Base-by-base conservation (phyloP, 92 coral and sea anemone genomes). In the Plumapathes pennacea region DNA sequence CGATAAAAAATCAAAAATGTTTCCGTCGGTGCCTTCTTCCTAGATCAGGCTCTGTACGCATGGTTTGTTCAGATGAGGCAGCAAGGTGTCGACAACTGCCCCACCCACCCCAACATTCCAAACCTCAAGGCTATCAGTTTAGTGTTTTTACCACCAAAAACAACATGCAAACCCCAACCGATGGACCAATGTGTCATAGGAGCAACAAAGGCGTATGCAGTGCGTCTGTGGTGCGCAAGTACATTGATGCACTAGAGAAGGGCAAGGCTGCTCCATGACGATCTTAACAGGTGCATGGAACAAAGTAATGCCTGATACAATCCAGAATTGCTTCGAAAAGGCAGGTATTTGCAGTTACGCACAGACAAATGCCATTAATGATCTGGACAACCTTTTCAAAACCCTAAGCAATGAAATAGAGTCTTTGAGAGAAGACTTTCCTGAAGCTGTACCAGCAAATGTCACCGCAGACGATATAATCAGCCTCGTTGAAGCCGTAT, bases 191-290 rank as follows among this genome's bases (percentile, higher is more conserved):
- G 71, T 45, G 72, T 53, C 72, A 62, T 44, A 41, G 62, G 37
- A 64, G 80, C 72, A 72, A 72, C 80, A 19, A 61, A 72, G 71
- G 71, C 71, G 62, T 62, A 61, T 72, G 66, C 81, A 61, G 65
- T 72, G 81, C 66, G 50, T 75, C 72, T 47, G 73, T 62, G 66
- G 81, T 80, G 57, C 5, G 77, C 32, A 57, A 32, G 81, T 80
- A 66, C 63, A 80, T 65, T 58, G 75, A 80, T 60, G 81, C 81
- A 50, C 41, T 72, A 46, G 66, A 80, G 62, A 80, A 72, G 87
- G 87, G 77, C 21, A 81, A 32, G 77, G 68, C 36, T 5, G 60
- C 76, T 65, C n/a, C n/a, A 71, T 59, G 69, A 71, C 49, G 54
- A 79, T 63, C 64, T 60, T 79, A 50, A 71, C 86, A 32, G 50